Evolutionary conservation across 1,140 invertebrate species (phyloP), one percentile per base, ranked within the genome.

Genomic region (Euwallacea similis): DNA sequence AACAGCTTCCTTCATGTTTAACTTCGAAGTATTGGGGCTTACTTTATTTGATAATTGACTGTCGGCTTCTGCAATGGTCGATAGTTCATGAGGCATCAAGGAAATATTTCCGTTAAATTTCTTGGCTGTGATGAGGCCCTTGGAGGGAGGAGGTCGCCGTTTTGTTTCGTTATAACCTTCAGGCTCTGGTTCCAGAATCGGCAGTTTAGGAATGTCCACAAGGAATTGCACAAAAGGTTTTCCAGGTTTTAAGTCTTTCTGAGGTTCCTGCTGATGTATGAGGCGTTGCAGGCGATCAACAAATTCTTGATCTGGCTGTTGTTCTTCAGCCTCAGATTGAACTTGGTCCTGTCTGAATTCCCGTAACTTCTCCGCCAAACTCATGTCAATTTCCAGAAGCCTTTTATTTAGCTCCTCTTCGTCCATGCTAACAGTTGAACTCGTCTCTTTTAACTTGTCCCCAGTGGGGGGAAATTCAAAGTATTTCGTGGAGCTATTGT

Each of bases 21-120:
- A 8, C 62, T 69, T 73, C 13, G 69, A 69, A 44, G 46, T 70
- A 43, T 71, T 71, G 11, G 71, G 73, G 66, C 74, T 74, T n/a
- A 73, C 68, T 50, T 72, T 73, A 0, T 73, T 74, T 2, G 77
- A 77, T 9, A 73, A 9, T 50, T 78, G 77, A 69, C 78, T 81
- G 42, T 81, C 80, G 4, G 74, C 77, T 83, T 90, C 88, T 6
- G 86, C 79, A 54, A 90, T 89, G 7, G 88, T 89, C 8, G 88
- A 89, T 13, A 89, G 79, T 76, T 90, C 88, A 73, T 88, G 88
- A 6, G 85, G 84, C 43, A 82, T 75, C 16, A 82, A 71, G 41
- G 75, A 71, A 62, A 85, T 83, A 78, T 76, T 79, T 80, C 44
- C 75, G 75, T 77, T 83, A 79, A 76, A 62, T 75, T 79, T 73